phyloP scores from a whole-genome alignment of 2,113 vertebrate species.

The Suncus etruscus region DNA sequence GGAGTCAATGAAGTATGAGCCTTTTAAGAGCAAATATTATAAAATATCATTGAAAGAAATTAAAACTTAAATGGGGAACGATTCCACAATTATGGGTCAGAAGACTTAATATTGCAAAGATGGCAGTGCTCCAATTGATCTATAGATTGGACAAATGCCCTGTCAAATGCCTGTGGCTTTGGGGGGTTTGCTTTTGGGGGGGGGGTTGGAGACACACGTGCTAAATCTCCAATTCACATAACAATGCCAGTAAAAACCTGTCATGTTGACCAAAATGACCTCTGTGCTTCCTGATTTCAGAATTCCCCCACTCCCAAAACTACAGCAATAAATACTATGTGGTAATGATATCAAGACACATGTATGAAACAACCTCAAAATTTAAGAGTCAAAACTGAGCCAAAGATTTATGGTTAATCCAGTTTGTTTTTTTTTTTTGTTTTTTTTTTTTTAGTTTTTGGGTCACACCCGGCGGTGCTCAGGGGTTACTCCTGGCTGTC shows the following conservation, averaged over 20 bases:
- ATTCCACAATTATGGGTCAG: background rate
- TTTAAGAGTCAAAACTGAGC: constrained; percentile 38
- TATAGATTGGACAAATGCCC: background rate
- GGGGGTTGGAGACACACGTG: background rate
- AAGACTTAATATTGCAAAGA: constrained; percentile 2
- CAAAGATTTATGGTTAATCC: background rate
- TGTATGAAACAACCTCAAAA: background rate
- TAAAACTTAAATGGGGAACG: constrained; percentile 35
- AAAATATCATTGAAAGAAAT: constrained; percentile 24
- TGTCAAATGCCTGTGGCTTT: background rate
- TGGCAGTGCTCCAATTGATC: background rate
- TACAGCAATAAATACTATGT: background rate
- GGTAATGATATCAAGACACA: background rate
- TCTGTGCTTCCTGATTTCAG: constrained; percentile 31
- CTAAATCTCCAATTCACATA: constrained; percentile 39
- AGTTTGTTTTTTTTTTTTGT: no score
- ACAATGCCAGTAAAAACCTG: constrained; percentile 11
- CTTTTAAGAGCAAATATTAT: constrained; percentile 8
- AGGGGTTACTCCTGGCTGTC: no score
- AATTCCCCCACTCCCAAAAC: constrained; percentile 1
- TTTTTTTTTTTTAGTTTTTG: no score
- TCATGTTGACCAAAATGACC: constrained; percentile 32
- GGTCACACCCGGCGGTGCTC: no score
- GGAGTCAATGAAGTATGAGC: background rate
- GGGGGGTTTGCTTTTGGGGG: background rate